These are phyloP conservation scores for Sphenopsis melanotis DNA, from an alignment of 2,797 vertebrate species.

Conservation along the genomic window DNA sequence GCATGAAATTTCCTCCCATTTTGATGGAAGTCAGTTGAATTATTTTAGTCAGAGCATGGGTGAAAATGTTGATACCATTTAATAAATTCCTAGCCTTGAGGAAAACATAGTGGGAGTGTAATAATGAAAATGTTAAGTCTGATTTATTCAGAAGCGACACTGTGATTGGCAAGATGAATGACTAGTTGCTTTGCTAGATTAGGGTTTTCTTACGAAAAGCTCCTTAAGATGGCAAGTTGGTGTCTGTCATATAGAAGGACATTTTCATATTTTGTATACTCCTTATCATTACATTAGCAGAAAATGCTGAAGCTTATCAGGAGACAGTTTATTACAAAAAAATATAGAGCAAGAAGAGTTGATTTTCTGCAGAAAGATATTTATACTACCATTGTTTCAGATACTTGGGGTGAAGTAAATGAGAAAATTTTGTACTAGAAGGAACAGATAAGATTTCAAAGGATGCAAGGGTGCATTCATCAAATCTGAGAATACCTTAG, in stretches of 20 bases:
- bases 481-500: background rate
- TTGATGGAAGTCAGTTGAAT: background rate
- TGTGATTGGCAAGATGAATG: slow-evolving; percentile 36
- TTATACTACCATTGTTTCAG: background rate
- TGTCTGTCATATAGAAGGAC: background rate
- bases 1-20: background rate
- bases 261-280: background rate
- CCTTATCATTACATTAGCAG: background rate
- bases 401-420: background rate
- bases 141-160: slow-evolving; percentile 25
- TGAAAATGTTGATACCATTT: slow-evolving; percentile 16
- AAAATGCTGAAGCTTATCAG: background rate
- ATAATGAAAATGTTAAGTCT: slow-evolving; percentile 33
- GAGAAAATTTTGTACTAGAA: background rate
- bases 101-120: slow-evolving; percentile 8
- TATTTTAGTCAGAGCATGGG: background rate
- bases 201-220: background rate
- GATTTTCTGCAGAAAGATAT: background rate
- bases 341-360: background rate
- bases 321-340: background rate
- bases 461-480: background rate
- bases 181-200: background rate
- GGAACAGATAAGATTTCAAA: background rate
- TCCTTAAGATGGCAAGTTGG: background rate
- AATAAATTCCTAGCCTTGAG: slow-evolving; percentile 32